A percentile compares a stretch with the other conserved stretches of the same genome.
These are phyloP conservation scores for Calephelis perditalis DNA, from an alignment of 2,888 invertebrate genomes.

Conservation along the genomic window DNA sequence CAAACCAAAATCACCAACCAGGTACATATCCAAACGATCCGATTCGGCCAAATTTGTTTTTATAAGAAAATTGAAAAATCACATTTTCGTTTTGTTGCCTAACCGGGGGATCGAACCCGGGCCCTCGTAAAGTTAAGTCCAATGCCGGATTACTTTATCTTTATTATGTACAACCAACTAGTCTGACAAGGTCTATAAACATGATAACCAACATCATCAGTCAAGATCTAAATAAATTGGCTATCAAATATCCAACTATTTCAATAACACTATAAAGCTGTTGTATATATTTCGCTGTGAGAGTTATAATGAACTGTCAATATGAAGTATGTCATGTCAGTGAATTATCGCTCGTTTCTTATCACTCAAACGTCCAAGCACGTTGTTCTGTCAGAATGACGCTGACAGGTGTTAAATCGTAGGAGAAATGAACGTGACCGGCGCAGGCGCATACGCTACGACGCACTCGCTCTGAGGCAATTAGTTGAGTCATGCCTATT, in stretches of 20 bases:
- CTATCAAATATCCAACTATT: background rate
- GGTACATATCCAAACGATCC: no score
- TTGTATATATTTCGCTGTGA: background rate
- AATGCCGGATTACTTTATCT: background rate
- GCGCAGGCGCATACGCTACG: slow-evolving; percentile 35
- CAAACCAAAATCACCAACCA: no score
- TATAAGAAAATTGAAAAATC: no score
- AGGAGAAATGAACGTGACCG: slow-evolving; percentile 40
- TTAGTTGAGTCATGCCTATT: slow-evolving; percentile 60
- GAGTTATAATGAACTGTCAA: slow-evolving; percentile 10
- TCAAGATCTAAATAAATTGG: background rate
- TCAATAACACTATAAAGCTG: slow-evolving; percentile 1
- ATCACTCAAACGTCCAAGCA: slow-evolving; percentile 31
- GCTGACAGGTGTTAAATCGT: slow-evolving; percentile 72
- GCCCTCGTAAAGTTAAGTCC: no score
- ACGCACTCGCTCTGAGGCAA: slow-evolving; percentile 40
- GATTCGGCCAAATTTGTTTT: no score
- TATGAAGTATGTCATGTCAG: slow-evolving; percentile 11
- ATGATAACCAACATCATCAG: background rate
- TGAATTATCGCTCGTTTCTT: slow-evolving; percentile 12
- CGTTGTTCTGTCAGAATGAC: slow-evolving; percentile 49
- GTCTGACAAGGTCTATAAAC: background rate
- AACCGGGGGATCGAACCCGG: no score
- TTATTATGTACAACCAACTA: background rate
- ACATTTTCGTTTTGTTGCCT: no score